Evolutionary conservation across 1,140 invertebrate species (phyloP), one percentile per base, ranked within the genome.

Genomic region (Drosophila orosa): DNA sequence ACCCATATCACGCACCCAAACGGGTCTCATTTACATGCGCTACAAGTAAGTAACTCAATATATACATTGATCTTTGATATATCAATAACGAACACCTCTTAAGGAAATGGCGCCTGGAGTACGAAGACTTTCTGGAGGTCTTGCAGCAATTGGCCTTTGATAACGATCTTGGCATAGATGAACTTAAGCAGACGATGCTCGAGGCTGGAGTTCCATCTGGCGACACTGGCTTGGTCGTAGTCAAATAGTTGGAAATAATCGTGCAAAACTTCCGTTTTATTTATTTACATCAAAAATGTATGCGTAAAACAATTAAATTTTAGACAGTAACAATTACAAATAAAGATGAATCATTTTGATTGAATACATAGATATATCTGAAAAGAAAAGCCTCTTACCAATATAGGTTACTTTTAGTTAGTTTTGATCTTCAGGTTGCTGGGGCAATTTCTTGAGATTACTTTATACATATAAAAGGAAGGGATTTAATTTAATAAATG

Each of bases 41-140:
- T 91, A 91, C 27, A 90, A 87, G 90, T 91, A 74, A 57, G 44
- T 15, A 15, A 24, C 27, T 29, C 8, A 29, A 9, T 8, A 29
- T 29, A 29, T 29, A 9, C 8, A 29, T 29, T 9, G 0, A 9
- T 29, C 27, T 9, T 9, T n/a, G n/a, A n/a, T 29, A 29, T 29
- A 7, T 29, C 1, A 29, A 29, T 29, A 8, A 1, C 8, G 9
- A 24, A 22, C 42, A 1, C 9, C 52, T 42, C 47, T n/a, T n/a
- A 89, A 91, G 90, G 67, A 91, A 91, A 48, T 91, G 90, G 90
- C 90, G 90, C 3, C 57, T 91, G 44, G 86, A 89, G 27, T 91
- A 72, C 39, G 90, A 91, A 42, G 90, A 90, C 29, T 91, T 91
- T 48, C 35, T 89, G 3, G 86, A 91, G 29, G 79, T 91, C 17